These are phyloP conservation scores for Tupaia chinensis DNA, from an alignment of 2,113 vertebrate species.

Conservation along the genomic window DNA sequence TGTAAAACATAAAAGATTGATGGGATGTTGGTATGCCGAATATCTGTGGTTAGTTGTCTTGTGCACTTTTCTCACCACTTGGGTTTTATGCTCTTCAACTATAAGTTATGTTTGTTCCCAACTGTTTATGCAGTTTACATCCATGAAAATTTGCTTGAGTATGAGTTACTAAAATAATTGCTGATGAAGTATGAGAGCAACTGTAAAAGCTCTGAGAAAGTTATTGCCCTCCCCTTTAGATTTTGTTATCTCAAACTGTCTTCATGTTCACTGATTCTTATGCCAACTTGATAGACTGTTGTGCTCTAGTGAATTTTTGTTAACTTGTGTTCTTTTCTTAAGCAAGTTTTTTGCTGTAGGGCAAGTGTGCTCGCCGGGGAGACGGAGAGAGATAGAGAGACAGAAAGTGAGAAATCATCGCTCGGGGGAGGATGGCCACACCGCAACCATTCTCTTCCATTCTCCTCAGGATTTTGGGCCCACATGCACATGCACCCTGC, in stretches of 20 bases:
- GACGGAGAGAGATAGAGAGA: too few species aligned
- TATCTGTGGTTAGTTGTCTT: not conserved
- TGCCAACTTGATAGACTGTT: not conserved
- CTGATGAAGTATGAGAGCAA: not conserved
- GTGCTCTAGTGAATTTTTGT: not conserved
- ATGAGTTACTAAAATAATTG: not conserved
- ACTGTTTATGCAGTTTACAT: not conserved
- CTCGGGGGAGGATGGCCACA: too few species aligned
- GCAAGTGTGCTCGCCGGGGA: too few species aligned
- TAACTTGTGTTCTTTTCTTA: too few species aligned
- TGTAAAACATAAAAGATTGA: not conserved
- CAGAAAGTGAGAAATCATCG: too few species aligned
- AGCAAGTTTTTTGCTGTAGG: too few species aligned
- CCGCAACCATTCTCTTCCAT: too few species aligned
- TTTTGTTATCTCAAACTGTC: not conserved
- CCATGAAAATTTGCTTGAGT: conserved; percentile 1
- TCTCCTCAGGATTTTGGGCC: too few species aligned
- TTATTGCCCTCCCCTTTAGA: not conserved
- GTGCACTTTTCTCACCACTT: not conserved
- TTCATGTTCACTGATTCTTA: conserved; percentile 8
- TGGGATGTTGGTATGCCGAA: not conserved
- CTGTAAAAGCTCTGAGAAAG: not conserved
- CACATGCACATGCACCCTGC: too few species aligned
- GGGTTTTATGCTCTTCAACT: not conserved
- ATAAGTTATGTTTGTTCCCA: not conserved